phyloP scores from a whole-genome alignment of 2,113 vertebrate genomes.

The Ranitomeya variabilis region DNA sequence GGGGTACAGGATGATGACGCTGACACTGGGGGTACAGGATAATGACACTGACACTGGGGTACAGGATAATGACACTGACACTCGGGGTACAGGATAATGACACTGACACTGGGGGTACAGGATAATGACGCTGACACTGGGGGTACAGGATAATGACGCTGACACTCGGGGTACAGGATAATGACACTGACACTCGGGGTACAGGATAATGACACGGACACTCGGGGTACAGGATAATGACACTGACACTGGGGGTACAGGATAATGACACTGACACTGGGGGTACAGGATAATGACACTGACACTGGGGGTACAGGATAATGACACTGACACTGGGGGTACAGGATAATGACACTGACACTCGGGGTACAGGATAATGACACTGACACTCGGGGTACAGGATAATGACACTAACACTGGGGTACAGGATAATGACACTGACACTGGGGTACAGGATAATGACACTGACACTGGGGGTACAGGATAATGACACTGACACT shows the following conservation, averaged over 20 bases:
- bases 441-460: too few relatives aligned
- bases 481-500: too few relatives aligned
- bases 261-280: neutral
- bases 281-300: neutral
- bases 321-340: neutral
- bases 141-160: neutral
- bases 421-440: too few relatives aligned
- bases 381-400: neutral
- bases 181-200: neutral
- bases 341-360: too few relatives aligned
- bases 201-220: neutral
- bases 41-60: too few relatives aligned
- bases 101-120: neutral
- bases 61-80: neutral
- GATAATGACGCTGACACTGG: neutral
- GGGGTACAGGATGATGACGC: neutral
- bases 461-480: too few relatives aligned
- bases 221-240: neutral
- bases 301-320: neutral
- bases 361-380: too few relatives aligned
- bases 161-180: neutral
- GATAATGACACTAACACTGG: too few relatives aligned
- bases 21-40: neutral
- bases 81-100: neutral
- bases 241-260: neutral